Conservation (phyloP, 2,888 invertebrate species). For the Volucella inanis region DNA sequence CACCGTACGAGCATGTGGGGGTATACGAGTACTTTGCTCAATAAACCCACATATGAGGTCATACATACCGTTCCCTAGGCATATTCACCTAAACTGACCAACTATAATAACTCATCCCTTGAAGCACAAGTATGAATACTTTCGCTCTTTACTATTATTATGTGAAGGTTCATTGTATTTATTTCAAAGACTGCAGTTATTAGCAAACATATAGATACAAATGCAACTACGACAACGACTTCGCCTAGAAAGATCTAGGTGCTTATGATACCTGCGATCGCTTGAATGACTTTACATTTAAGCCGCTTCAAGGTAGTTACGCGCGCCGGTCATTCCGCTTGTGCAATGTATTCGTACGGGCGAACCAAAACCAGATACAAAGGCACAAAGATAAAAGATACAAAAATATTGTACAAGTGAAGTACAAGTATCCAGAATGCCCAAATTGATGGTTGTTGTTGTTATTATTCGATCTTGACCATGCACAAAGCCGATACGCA, state of each 20-base stretch:
- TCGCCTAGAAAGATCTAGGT: too few relatives aligned
- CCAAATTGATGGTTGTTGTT: not conserved
- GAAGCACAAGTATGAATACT: slow-evolving; percentile 13
- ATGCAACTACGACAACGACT: not conserved
- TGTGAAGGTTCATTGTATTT: not conserved
- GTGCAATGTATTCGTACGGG: not conserved
- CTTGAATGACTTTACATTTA: slow-evolving; percentile 15
- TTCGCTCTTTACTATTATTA: slow-evolving; percentile 25
- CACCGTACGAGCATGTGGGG: slow-evolving; percentile 9
- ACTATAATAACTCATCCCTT: not conserved
- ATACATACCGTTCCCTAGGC: slow-evolving; percentile 11
- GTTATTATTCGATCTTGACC: too few relatives aligned
- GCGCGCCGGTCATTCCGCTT: slow-evolving; percentile 29
- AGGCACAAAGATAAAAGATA: not conserved
- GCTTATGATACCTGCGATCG: too few relatives aligned
- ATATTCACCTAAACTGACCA: not conserved
- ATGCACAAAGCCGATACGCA: not conserved
- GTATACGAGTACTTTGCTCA: slow-evolving; percentile 23
- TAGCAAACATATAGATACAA: slow-evolving; percentile 10
- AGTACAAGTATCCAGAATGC: not conserved
- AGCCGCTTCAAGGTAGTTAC: slow-evolving; percentile 44
- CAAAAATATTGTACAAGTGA: slow-evolving; percentile 2
- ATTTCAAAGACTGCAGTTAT: slow-evolving; percentile 1
- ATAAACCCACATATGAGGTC: slow-evolving; percentile 58
- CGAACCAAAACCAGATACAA: not conserved